Conservation (phyloP, 1,140 invertebrate species). For the Drosophila auraria region DNA sequence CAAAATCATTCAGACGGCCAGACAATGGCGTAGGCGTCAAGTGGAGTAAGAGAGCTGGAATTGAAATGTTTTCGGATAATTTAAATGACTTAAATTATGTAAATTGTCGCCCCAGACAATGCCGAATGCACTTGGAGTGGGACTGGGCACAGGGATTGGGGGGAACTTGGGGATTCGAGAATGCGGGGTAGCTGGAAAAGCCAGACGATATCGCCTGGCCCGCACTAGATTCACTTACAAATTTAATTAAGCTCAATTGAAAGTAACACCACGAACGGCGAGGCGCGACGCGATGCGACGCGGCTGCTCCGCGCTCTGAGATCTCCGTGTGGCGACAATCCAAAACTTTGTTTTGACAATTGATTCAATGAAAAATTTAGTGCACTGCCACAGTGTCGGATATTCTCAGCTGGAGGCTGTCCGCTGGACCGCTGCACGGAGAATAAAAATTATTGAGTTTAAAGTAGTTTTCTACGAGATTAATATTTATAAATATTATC, state of each 20-base stretch:
- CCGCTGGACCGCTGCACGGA: not conserved
- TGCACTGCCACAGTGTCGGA: slow-evolving; percentile 43
- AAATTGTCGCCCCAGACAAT: slow-evolving; percentile 83
- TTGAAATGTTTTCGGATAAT: slow-evolving; percentile 84
- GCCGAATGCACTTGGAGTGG: slow-evolving; percentile 30
- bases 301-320: slow-evolving; percentile 14
- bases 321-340: slow-evolving; percentile 69
- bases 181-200: slow-evolving; percentile 4
- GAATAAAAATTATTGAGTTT: not conserved
- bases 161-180: not conserved
- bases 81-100: slow-evolving; percentile 85
- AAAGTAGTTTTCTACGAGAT: no score
- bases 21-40: slow-evolving; percentile 46
- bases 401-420: slow-evolving; percentile 30
- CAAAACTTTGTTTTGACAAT: slow-evolving; percentile 83
- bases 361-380: slow-evolving; percentile 83
- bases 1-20: slow-evolving; percentile 75
- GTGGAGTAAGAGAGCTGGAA: slow-evolving; percentile 48
- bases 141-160: not conserved
- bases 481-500: no score
- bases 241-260: slow-evolving; percentile 85
- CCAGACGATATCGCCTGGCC: slow-evolving; percentile 47
- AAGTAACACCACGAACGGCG: slow-evolving; percentile 77
- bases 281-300: not conserved
- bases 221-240: slow-evolving; percentile 85